A percentile compares a stretch with the other conserved stretches of the same genome.
Conservation (phyloP, 2,797 vertebrate genomes). For the Loriculus beryllinus region DNA sequence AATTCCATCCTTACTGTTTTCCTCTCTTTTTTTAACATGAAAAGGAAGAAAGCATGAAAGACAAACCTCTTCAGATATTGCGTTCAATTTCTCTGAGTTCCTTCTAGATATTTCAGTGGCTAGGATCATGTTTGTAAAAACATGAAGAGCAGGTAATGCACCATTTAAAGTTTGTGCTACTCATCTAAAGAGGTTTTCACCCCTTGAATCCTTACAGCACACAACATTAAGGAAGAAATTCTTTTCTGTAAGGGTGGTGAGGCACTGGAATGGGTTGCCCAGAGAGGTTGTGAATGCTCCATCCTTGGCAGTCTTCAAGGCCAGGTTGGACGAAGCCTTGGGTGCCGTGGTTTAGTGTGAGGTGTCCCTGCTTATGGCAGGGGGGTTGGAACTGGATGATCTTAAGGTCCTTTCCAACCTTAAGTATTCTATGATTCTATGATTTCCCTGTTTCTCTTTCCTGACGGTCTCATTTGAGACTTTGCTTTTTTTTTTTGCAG, state of each 20-base stretch:
- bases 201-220: neutral
- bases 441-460: neutral
- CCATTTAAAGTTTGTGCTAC: neutral
- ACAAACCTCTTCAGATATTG: neutral
- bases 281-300: neutral
- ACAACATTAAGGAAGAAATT: no score
- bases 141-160: neutral
- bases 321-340: no score
- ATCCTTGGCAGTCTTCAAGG: no score
- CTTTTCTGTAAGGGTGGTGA: no score
- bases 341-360: no score
- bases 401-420: no score
- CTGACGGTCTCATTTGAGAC: neutral
- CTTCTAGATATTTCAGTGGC: neutral
- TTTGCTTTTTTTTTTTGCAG: conserved; percentile 23
- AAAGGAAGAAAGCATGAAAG: neutral
- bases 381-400: no score
- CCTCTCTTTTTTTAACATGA: neutral
- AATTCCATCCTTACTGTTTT: neutral
- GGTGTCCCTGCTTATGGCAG: no score
- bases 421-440: no score
- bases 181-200: neutral
- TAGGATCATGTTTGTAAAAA: neutral
- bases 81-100: neutral
- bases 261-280: no score